A percentile compares a stretch with the other conserved stretches of the same genome.
These are phyloP conservation scores for Opisthograptis luteolata DNA, from an alignment of 2,888 invertebrate genomes.

Conservation along the genomic window DNA sequence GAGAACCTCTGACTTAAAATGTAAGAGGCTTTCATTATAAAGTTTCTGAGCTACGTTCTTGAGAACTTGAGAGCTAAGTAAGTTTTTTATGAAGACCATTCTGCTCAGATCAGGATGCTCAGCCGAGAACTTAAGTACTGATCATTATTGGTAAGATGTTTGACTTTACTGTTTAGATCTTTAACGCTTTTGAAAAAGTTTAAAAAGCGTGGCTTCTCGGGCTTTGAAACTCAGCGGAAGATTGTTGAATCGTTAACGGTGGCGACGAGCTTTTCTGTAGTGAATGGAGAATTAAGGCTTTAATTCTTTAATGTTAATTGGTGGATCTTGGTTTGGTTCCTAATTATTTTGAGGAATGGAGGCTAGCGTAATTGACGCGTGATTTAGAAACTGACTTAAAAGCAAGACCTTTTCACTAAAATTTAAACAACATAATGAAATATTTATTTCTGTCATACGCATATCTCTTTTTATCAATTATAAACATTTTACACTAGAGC, in stretches of 20 bases:
- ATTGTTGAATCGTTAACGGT: slow-evolving; percentile 16
- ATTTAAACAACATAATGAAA: too few species aligned
- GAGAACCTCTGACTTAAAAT: slow-evolving; percentile 37
- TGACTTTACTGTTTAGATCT: slow-evolving; percentile 5
- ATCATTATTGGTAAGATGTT: slow-evolving; percentile 21
- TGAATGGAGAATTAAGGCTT: slow-evolving; percentile 7
- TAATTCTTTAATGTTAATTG: slow-evolving; percentile 6
- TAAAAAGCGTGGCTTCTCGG: not conserved
- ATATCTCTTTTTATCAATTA: too few species aligned
- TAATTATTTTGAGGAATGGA: slow-evolving; percentile 10
- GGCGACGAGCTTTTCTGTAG: slow-evolving; percentile 8
- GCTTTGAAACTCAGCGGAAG: slow-evolving; percentile 9
- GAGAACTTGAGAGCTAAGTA: slow-evolving; percentile 42
- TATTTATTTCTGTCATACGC: too few species aligned
- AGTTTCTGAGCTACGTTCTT: slow-evolving; percentile 46
- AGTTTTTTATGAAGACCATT: slow-evolving; percentile 39
- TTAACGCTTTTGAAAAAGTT: slow-evolving; percentile 7
- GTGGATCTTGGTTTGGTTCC: slow-evolving; percentile 4
- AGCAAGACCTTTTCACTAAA: too few species aligned
- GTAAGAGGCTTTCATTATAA: slow-evolving; percentile 58
- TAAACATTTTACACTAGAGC: too few species aligned
- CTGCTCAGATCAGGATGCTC: slow-evolving; percentile 12
- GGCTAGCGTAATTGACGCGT: slow-evolving; percentile 4
- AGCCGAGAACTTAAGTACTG: slow-evolving; percentile 8
- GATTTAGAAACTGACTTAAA: too few species aligned